Evolutionary conservation across 2,113 vertebrate genomes (phyloP).

Genomic region (Rhinolophus ferrumequinum): DNA sequence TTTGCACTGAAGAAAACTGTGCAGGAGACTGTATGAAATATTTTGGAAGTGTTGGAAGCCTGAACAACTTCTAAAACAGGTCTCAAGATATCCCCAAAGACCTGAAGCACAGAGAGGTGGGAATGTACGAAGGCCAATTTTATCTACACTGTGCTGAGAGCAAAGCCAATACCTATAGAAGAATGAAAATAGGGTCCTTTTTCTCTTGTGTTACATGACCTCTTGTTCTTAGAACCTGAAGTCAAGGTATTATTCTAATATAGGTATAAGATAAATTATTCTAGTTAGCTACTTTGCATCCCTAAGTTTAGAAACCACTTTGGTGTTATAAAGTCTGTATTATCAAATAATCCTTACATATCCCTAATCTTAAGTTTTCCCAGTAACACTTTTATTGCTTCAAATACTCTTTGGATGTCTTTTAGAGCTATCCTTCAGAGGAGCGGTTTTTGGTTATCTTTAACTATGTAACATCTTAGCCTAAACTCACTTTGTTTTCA

Average conservation of each 20-base stretch:
- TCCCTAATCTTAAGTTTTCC: neutral
- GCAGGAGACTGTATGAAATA: slow-evolving; percentile 1
- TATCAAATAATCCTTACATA: slow-evolving; percentile 24
- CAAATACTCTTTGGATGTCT: neutral
- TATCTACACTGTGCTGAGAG: neutral
- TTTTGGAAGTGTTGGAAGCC: neutral
- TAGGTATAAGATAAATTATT: neutral
- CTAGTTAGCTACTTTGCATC: neutral
- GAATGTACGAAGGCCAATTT: neutral
- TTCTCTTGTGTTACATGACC: neutral
- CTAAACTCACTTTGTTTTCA: neutral
- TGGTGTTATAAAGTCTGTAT: neutral
- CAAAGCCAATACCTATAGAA: neutral
- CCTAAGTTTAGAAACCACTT: neutral
- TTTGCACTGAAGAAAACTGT: neutral
- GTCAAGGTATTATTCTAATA: neutral
- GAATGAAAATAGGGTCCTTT: neutral
- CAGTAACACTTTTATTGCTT: neutral
- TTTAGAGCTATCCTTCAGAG: neutral
- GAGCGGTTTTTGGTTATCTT: slow-evolving; percentile 23
- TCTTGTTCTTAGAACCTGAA: slow-evolving; percentile 16
- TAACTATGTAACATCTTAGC: neutral
- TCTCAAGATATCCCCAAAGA: slow-evolving; percentile 1
- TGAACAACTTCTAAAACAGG: slow-evolving; percentile 15
- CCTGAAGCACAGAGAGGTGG: neutral